Evolutionary conservation across 2,113 vertebrate genomes (phyloP).

Genomic region (Craseonycteris thonglongyai): DNA sequence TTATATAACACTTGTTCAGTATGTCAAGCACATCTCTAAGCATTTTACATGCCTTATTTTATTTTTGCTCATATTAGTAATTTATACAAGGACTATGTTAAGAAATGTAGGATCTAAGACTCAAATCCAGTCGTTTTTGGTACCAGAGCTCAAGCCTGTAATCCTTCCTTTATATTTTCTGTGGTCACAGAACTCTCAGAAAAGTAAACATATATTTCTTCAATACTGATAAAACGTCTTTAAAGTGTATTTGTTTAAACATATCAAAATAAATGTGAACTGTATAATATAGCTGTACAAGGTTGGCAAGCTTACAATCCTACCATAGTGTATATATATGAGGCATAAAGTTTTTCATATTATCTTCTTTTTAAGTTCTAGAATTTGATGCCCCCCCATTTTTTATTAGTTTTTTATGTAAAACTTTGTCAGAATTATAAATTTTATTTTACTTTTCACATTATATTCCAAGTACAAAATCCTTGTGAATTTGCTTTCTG

Average conservation of each 20-base stretch:
- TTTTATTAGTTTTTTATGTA: neutral
- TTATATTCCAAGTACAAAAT: neutral
- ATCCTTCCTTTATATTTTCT: neutral
- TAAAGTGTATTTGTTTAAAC: neutral
- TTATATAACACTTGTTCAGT: neutral
- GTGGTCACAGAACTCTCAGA: neutral
- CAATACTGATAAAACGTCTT: neutral
- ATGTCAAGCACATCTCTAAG: neutral
- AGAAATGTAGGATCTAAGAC: neutral
- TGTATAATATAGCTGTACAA: neutral
- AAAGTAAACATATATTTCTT: neutral
- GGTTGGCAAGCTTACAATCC: neutral
- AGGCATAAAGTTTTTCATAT: neutral
- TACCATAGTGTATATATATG: neutral
- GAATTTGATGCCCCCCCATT: neutral
- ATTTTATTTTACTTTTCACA: neutral
- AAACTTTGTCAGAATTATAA: neutral
- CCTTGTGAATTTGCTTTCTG: neutral
- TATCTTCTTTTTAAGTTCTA: neutral
- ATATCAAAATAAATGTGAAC: neutral
- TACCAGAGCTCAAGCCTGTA: neutral
- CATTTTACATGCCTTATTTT: neutral
- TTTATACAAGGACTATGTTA: neutral
- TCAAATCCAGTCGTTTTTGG: neutral
- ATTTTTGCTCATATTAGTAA: neutral